Evolutionary conservation across 2,113 vertebrate genomes (phyloP).

Genomic region (Cepphus grylle): DNA sequence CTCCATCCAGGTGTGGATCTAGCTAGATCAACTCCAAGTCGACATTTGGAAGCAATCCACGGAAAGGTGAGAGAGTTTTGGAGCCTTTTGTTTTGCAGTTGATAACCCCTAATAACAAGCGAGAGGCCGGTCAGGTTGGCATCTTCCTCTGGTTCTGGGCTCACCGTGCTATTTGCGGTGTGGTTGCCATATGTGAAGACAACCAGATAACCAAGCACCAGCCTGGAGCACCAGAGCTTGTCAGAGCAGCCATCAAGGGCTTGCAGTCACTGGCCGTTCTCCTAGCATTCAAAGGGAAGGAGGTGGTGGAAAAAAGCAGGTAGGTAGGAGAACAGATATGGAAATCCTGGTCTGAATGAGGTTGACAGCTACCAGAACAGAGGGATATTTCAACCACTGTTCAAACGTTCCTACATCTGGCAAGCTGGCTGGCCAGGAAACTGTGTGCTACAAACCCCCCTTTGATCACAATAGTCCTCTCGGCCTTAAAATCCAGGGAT

Average conservation of each 20-base stretch:
- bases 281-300: not conserved
- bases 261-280: not conserved
- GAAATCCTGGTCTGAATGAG: not conserved
- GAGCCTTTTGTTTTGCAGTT: not conserved
- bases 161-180: not conserved
- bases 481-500: not conserved
- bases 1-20: not conserved
- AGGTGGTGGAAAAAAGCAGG: not conserved
- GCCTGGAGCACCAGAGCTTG: not conserved
- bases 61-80: not conserved
- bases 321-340: not conserved
- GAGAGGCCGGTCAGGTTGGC: not conserved
- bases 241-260: not conserved
- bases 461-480: not conserved
- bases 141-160: not conserved
- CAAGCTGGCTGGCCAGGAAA: not conserved
- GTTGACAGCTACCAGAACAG: not conserved
- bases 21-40: not conserved
- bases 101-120: not conserved
- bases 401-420: not conserved
- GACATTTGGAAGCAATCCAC: not conserved
- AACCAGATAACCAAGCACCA: not conserved
- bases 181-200: not conserved
- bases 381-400: not conserved
- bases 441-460: not conserved